Evolutionary conservation across 2,797 vertebrate genomes (phyloP), one percentile per base, ranked within the genome.

Genomic region (Anisognathus igniventris): DNA sequence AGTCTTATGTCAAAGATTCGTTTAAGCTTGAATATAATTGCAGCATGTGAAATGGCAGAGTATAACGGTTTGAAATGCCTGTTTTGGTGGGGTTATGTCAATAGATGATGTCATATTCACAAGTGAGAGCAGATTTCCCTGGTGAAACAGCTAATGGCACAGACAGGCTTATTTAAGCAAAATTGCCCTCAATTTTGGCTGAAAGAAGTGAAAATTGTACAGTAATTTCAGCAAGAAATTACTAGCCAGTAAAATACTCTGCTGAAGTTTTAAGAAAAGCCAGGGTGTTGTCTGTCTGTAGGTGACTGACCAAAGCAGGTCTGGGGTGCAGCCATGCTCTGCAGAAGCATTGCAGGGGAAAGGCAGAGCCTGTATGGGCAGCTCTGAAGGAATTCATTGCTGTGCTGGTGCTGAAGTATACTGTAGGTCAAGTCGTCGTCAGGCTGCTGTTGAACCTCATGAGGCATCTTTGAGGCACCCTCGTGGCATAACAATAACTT

Each of bases 131-230:
- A 91, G 81, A 92, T 94, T 94, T 94, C 93, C 68, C 91, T 90
- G 88, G 82, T 94, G 93, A 93, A 93, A 90, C 54, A 22, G 57
- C n/a, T 94, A 89, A 95, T 88, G 76, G 84, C 53, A 90, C n/a
- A 67, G 89, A 87, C 89, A 54, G 78, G 65, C 91, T 92, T 91
- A 86, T 91, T 93, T 91, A 91, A 95, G 85, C 54, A 92, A 96
- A 96, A 93, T 92, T 96, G 82, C 94, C 85, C 90, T 95, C 87
- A 93, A 91, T 96, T 96, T 96, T 92, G 91, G 68, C 95, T 77
- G 87, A 86, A 94, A 92, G 65, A 93, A 92, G 92, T 95, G 90
- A 94, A 96, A 95, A 95, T 93, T 82, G 89, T 92, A 24, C 91
- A 65, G 93, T 84, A 96, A 96, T 96, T 96, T 94, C 70, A 93